Base-by-base conservation (phyloP, 2,888 invertebrate species). In the Nemotelus pantherinus region DNA sequence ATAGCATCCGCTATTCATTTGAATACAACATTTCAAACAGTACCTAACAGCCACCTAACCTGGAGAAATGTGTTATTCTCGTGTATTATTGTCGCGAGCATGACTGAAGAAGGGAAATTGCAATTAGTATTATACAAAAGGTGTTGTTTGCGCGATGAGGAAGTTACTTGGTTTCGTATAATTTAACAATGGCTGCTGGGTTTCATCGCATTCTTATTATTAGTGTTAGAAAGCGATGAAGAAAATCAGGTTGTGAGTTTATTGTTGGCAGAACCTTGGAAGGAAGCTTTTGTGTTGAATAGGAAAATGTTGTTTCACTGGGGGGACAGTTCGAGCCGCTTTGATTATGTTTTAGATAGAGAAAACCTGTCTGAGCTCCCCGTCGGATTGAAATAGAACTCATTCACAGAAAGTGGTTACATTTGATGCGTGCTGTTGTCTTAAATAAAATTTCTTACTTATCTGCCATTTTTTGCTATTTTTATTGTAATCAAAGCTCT, bases 51-150 rank as follows among this genome's bases (percentile, higher is more conserved):
- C 57, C 47, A 25, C 57, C 41, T 5, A 39, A 58, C 25, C 39
- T 6, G 10, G 44, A 63, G 63, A 63, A 75, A 63, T 70, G 5
- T 55, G 55, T 70, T 53, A 43, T 25, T 25, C 25, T 25, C 25
- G 25, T 25, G 25, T 25, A 25, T 25, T 70, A 55, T 53, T 70
- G 72, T 58, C 48, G 74, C 63, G 60, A 74, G 63, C 74, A 25
- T 60, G 74, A 45, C 76, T 58, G 58, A n/a, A 67, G 58, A 58
- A 76, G 55, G 75, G 76, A 77, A 77, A 77, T 77, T 68, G 76
- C 76, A 77, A 77, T 77, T 77, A 77, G 68, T 77, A 58, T 48
- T 47, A 67, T 58, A 77, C 76, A 77, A 77, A 68, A 77, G 76
- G 76, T 77, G 76, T 77, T 77, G 68, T 77, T 77, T 77, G 68